phyloP scores from a whole-genome alignment of 2,113 vertebrate genomes.

The Apus apus region DNA sequence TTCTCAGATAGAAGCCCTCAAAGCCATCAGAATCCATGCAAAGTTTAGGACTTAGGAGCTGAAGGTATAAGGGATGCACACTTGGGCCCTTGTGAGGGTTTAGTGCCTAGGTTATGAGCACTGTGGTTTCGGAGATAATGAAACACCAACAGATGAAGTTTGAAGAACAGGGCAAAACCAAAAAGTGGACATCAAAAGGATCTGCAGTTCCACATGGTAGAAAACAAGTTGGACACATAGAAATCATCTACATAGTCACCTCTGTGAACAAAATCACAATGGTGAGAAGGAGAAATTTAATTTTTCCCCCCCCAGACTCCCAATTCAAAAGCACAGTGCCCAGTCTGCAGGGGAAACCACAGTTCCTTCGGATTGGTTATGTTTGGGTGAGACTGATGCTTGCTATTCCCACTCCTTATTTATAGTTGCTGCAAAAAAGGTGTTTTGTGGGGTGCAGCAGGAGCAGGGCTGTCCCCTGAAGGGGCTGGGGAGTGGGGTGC shows the following conservation, averaged over 20 bases:
- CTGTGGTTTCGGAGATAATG: neutral
- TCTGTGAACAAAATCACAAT: neutral
- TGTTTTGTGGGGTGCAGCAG: neutral
- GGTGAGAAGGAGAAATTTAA: neutral
- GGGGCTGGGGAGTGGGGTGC: neutral
- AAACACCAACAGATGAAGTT: neutral
- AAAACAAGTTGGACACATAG: neutral
- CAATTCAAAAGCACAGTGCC: neutral
- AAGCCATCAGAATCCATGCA: neutral
- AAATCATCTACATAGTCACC: accelerated
- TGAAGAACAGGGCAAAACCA: neutral
- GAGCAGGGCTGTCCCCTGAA: neutral
- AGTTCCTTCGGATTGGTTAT: neutral
- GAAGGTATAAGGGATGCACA: neutral
- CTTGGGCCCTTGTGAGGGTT: neutral
- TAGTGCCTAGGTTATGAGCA: neutral
- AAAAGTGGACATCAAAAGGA: neutral
- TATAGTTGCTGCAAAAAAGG: neutral
- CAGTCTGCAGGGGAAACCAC: accelerated
- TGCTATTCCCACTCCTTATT: neutral
- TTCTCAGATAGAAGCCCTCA: neutral
- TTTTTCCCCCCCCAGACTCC: neutral
- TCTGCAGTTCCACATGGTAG: neutral
- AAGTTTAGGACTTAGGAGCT: neutral
- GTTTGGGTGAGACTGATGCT: neutral